phyloP scores from a whole-genome alignment of 2,113 vertebrate genomes.

The Mus spicilegus region DNA sequence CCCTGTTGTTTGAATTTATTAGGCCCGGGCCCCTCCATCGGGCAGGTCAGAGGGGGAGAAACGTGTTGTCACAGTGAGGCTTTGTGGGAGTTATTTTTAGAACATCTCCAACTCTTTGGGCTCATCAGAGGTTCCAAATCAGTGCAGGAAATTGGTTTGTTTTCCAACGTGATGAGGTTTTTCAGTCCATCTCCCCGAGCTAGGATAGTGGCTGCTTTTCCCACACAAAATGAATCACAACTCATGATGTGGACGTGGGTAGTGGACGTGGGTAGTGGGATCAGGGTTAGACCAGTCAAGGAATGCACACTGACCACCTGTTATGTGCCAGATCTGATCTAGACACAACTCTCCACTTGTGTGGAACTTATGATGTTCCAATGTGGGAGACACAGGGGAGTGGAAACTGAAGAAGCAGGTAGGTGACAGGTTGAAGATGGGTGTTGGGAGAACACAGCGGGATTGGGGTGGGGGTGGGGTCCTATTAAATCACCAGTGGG shows the following conservation, averaged over 20 bases:
- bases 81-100: conserved; percentile 55
- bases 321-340: background rate
- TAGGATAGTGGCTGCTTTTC: background rate
- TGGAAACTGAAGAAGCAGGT: background rate
- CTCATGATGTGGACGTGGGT: background rate
- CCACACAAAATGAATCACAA: background rate
- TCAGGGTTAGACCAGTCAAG: background rate
- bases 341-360: background rate
- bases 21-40: background rate
- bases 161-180: background rate
- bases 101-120: conserved; percentile 6
- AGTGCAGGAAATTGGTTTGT: background rate
- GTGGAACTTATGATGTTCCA: accelerated
- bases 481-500: background rate
- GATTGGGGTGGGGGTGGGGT: background rate
- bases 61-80: background rate
- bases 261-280: background rate
- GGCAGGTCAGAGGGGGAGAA: background rate
- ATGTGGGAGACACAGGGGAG: background rate
- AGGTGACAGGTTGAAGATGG: accelerated
- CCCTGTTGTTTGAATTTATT: conserved; percentile 58
- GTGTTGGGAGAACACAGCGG: too few relatives aligned
- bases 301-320: background rate
- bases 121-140: background rate
- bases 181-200: background rate